These are phyloP conservation scores for Torymus tubicola DNA, from an alignment of 2,888 invertebrate species.

Conservation along the genomic window DNA sequence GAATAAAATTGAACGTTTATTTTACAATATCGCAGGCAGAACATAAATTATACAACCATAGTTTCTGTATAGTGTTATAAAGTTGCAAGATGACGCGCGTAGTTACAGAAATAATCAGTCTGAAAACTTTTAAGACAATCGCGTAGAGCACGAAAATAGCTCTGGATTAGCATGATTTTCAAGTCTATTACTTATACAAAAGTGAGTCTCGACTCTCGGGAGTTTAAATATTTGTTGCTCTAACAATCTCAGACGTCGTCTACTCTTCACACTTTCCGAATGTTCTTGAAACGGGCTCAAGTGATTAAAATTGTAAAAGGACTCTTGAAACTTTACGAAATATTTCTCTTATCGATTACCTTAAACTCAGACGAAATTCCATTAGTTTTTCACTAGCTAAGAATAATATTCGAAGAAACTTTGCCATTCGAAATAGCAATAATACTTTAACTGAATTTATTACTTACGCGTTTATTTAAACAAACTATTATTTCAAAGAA, in stretches of 20 bases:
- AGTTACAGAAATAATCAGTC: slow-evolving; percentile 16
- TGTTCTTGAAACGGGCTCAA: not conserved
- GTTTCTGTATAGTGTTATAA: not conserved
- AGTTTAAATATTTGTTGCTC: slow-evolving; percentile 35
- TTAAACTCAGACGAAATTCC: too few relatives aligned
- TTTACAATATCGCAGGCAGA: too few relatives aligned
- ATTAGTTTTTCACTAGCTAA: too few relatives aligned
- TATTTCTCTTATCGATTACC: too few relatives aligned
- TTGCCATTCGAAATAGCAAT: too few relatives aligned
- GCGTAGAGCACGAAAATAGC: slow-evolving; percentile 3
- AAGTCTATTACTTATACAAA: slow-evolving; percentile 32
- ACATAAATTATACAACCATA: too few relatives aligned
- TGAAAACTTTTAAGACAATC: slow-evolving; percentile 14
- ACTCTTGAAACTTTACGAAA: not conserved
- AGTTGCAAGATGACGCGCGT: not conserved
- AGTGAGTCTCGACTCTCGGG: too few relatives aligned
- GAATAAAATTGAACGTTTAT: too few relatives aligned
- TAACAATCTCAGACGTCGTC: not conserved
- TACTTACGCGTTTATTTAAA: too few relatives aligned
- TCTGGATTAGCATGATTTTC: slow-evolving; percentile 8
- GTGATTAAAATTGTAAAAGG: not conserved
- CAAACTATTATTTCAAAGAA: too few relatives aligned
- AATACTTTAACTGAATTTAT: too few relatives aligned
- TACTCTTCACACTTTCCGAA: not conserved
- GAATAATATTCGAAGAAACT: too few relatives aligned